These are phyloP conservation scores for Aegotheles bennettii DNA, from an alignment of 2,113 vertebrate species.

Conservation along the genomic window DNA sequence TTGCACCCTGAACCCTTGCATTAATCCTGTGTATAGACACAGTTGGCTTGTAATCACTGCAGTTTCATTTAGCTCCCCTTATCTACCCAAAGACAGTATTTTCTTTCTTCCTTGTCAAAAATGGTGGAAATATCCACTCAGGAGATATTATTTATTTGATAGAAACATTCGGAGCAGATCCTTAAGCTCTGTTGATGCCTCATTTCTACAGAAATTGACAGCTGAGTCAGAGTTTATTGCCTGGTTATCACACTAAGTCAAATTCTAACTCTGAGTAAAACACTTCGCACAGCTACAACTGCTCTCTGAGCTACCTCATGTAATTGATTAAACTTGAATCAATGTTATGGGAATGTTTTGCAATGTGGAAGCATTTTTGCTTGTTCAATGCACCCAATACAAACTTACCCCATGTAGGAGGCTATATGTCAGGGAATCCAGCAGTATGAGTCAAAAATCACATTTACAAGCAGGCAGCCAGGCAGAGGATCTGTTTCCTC, in stretches of 20 bases:
- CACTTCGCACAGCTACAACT: neutral
- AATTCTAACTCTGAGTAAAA: conserved; percentile 1
- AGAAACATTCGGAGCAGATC: neutral
- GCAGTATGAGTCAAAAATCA: neutral
- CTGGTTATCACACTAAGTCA: neutral
- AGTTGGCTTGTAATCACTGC: neutral
- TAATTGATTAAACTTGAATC: conserved; percentile 2
- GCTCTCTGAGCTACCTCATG: neutral
- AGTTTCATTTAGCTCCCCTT: neutral
- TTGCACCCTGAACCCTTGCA: neutral
- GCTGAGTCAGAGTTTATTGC: conserved; percentile 9
- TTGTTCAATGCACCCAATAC: neutral
- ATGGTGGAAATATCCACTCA: neutral
- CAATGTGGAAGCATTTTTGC: neutral
- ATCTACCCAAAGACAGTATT: neutral
- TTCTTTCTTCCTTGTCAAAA: neutral
- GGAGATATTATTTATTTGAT: neutral
- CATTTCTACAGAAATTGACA: neutral
- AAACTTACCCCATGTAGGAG: neutral
- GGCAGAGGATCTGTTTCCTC: neutral
- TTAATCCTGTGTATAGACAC: neutral
- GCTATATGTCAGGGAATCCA: neutral
- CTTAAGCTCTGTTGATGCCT: neutral
- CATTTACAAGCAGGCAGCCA: neutral
- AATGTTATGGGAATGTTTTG: neutral